phyloP scores from a whole-genome alignment of 2,113 vertebrate genomes.

The Xenopus tropicalis region DNA sequence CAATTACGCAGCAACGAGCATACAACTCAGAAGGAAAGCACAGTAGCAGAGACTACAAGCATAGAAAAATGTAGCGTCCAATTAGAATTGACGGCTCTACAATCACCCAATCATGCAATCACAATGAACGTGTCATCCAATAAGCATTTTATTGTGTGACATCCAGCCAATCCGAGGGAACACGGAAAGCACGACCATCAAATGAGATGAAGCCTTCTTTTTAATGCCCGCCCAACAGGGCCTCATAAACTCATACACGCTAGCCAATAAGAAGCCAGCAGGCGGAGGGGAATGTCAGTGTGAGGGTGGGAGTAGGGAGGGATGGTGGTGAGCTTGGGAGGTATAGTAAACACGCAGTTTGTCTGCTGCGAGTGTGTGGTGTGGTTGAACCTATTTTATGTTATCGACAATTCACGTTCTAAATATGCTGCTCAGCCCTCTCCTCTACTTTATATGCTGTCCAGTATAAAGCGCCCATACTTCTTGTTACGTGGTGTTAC shows the following conservation, averaged over 20 bases:
- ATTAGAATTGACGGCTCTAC: too few relatives aligned
- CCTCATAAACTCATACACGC: background rate
- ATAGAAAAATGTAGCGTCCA: too few relatives aligned
- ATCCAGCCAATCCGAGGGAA: background rate
- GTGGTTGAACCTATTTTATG: background rate
- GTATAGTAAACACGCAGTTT: conserved; percentile 28
- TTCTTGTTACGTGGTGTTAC: too few relatives aligned
- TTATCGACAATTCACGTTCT: background rate
- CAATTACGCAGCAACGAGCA: too few relatives aligned
- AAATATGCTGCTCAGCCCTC: background rate
- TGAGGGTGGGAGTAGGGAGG: background rate
- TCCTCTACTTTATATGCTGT: too few relatives aligned
- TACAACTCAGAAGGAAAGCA: too few relatives aligned
- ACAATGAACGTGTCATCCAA: too few relatives aligned
- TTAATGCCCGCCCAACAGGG: too few relatives aligned
- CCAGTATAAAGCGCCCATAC: background rate
- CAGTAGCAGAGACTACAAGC: too few relatives aligned
- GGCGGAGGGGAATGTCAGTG: background rate
- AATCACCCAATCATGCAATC: too few relatives aligned
- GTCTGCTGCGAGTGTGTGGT: background rate
- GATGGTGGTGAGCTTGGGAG: background rate
- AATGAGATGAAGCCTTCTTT: background rate
- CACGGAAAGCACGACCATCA: background rate
- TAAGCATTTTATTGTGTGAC: too few relatives aligned
- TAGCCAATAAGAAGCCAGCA: conserved; percentile 1